phyloP scores from a whole-genome alignment of 2,888 invertebrate genomes.

The Incurvaria masculella region DNA sequence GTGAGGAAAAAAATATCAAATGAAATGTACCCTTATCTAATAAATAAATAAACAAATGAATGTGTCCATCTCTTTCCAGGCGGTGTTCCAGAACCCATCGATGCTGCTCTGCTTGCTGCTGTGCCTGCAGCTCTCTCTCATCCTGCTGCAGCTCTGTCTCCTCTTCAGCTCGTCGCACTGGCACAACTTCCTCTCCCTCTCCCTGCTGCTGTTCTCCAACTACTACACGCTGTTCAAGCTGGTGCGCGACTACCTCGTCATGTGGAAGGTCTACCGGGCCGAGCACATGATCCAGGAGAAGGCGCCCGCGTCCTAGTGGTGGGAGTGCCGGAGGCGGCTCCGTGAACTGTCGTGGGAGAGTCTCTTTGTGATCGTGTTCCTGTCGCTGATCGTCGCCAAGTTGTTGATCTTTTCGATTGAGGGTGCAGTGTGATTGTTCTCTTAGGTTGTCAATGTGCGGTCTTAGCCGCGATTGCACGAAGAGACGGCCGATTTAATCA shows the following conservation, averaged over 20 bases:
- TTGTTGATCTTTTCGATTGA: too few species aligned
- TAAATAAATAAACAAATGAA: too few species aligned
- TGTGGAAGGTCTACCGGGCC: constrained; percentile 76
- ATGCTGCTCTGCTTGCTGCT: constrained; percentile 70
- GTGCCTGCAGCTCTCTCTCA: constrained; percentile 64
- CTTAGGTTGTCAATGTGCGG: too few species aligned
- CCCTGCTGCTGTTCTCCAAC: constrained; percentile 84
- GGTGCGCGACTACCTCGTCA: constrained; percentile 80
- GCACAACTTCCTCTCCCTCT: constrained; percentile 87
- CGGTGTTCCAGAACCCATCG: constrained; percentile 84
- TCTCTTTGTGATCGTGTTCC: too few species aligned
- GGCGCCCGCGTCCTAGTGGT: constrained; percentile 1
- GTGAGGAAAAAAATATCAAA: too few species aligned
- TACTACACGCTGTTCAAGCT: constrained; percentile 91
- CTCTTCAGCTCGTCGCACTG: constrained; percentile 81
- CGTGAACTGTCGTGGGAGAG: background rate
- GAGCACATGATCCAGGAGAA: constrained; percentile 69
- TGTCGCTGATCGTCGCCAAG: too few species aligned
- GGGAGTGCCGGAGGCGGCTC: background rate
- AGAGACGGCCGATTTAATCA: too few species aligned
- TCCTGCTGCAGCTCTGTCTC: constrained; percentile 74
- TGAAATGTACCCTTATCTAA: background rate
- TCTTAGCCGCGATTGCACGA: too few species aligned
- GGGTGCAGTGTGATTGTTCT: too few species aligned
- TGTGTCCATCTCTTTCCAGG: constrained; percentile 64